phyloP scores from a whole-genome alignment of 1,140 invertebrate species.

The Drosophila burlai region DNA sequence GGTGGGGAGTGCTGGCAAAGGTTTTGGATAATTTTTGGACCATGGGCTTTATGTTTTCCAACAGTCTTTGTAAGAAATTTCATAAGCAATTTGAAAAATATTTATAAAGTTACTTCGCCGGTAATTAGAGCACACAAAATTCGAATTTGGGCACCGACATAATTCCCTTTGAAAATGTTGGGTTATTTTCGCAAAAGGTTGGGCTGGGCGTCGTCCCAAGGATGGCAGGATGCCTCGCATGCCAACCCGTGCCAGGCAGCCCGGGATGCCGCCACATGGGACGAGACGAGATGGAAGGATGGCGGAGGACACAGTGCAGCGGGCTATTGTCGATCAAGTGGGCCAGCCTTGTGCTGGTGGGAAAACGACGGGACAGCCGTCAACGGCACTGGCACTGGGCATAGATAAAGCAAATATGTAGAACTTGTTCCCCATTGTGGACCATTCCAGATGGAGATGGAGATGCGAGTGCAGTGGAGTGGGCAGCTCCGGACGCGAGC shows the following conservation, averaged over 20 bases:
- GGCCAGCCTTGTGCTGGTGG: slow-evolving; percentile 52
- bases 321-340: slow-evolving; percentile 45
- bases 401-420: slow-evolving; percentile 80
- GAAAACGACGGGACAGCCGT: slow-evolving; percentile 57
- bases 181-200: slow-evolving; percentile 57
- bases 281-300: slow-evolving; percentile 8
- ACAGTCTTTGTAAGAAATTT: too few relatives aligned
- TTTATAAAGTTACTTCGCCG: background rate
- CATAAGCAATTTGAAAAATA: too few relatives aligned
- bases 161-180: slow-evolving; percentile 40
- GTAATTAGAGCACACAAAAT: slow-evolving; percentile 14
- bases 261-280: slow-evolving; percentile 35
- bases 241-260: slow-evolving; percentile 64
- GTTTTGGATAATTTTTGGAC: background rate
- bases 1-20: too few relatives aligned
- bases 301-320: slow-evolving; percentile 1
- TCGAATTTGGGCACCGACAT: background rate
- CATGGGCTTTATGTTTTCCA: background rate
- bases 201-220: background rate
- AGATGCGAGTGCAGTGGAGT: slow-evolving; percentile 8
- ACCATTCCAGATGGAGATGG: slow-evolving; percentile 35
- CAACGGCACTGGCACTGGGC: slow-evolving; percentile 36
- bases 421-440: slow-evolving; percentile 57
- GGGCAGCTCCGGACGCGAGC: slow-evolving; percentile 39
- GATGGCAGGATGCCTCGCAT: slow-evolving; percentile 53